A percentile compares a stretch with the other conserved stretches of the same genome.
Conservation (phyloP, 2,113 vertebrate species). For the Hippocampus abdominalis region DNA sequence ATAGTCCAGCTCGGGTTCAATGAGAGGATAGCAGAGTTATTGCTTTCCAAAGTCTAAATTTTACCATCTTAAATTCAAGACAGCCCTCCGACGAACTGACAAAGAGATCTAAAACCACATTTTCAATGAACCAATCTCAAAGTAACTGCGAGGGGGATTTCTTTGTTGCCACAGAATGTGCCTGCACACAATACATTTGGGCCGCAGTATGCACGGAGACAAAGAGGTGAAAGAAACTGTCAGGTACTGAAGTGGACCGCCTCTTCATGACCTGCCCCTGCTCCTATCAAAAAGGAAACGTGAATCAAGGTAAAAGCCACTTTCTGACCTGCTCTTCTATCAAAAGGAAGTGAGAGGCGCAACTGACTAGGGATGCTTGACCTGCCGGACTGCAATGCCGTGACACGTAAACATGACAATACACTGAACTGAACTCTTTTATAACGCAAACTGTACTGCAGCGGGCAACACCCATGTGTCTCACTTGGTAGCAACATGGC, state of each 20-base stretch:
- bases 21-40: background rate
- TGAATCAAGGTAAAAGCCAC: conserved; percentile 39
- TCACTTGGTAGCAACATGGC: background rate
- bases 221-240: conserved; percentile 32
- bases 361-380: conserved; percentile 41
- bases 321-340: conserved; percentile 46
- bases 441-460: background rate
- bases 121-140: conserved; percentile 1
- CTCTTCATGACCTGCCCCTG: conserved; percentile 37
- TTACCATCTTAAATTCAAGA: background rate
- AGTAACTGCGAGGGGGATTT: background rate
- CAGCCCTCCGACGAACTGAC: background rate
- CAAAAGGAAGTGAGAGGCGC: conserved; percentile 46
- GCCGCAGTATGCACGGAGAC: background rate
- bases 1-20: conserved; percentile 1
- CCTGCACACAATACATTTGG: conserved; percentile 2
- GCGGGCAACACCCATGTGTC: background rate
- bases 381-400: conserved; percentile 19
- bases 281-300: conserved; percentile 41
- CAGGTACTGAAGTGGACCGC: conserved; percentile 36
- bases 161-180: conserved; percentile 13
- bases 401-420: conserved; percentile 21
- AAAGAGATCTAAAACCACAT: background rate
- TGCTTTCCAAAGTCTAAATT: background rate
- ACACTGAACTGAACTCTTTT: background rate